Evolutionary conservation across 2,888 invertebrate genomes (phyloP), one percentile per base, ranked within the genome.

Genomic region (Agrochola lota): DNA sequence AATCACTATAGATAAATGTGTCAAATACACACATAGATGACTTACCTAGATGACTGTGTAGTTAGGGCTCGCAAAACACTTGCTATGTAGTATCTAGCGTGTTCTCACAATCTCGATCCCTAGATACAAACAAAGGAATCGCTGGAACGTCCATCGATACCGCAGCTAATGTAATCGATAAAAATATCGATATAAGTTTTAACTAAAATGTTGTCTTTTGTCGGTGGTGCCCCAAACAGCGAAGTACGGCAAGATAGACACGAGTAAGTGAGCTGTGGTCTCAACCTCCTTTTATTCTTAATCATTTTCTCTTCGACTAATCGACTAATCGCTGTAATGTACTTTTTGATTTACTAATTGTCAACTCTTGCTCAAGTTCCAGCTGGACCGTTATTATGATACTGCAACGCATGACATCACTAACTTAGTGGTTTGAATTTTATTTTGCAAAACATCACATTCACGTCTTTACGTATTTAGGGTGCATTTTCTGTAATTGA

Each of bases 181-280:
- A 71, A 74, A 84, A 79, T 70, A 78, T 87, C 86, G 85, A 90
- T 90, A 87, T 88, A 90, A 91, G 81, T 92, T 91, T 94, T 96
- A 95, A 96, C 91, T 94, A 93, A 94, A 95, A 88, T 95, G 91
- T 96, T 96, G 92, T 96, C 95, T 96, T 96, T 96, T 96, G 96
- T 96, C 96, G 96, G 96, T 96, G 96, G 96, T 96, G 96, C 95
- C 94, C 94, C 95, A 95, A 95, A 96, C 96, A 96, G 96, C 96
- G 96, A 94, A 92, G 95, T 95, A 94, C 96, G 95, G 95, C 95
- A 95, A 94, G 92, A 92, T 96, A 94, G 93, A 95, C 92, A 93
- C 92, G 94, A 96, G 96, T 96, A 96, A 96, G 96, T 96, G 96
- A 96, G 96, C 95, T 96, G 96, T 96, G 96, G 96, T 96, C 96